Base-by-base conservation (phyloP, 1,140 invertebrate genomes). In the Cyclargus thomasi region DNA sequence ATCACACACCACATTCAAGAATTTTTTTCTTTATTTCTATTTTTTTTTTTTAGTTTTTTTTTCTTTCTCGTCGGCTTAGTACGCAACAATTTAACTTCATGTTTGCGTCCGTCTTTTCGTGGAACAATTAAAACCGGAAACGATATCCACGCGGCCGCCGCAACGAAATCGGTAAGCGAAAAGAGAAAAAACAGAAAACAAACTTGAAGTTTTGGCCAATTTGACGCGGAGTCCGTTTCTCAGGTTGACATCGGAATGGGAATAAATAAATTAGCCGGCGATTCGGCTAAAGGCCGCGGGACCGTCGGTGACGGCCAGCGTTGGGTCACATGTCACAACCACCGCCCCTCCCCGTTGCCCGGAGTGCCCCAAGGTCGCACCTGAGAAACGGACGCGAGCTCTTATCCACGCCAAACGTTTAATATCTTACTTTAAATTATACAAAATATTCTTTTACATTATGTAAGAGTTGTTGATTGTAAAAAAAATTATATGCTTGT, bases 401-500 rank as follows among this genome's bases (percentile, higher is more conserved):
- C 57, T 18, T 63, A 64, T 68, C 74, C 69, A 59, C 82, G 81
- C 71, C 80, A 69, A 69, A 74, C 81, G 74, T 72, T 77, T 69
- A 66, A 80, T 80, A 80, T 85, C 82, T 85, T 81, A 89, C 78
- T 79, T 90, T 88, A 88, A 90, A 88, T 88, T 90, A 90, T 85
- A 90, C 83, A 88, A 85, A 88, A 82, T 88, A 88, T 90, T 90
- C 86, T 90, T 90, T 89, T 90, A 90, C 88, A 90, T 90, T 90
- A 88, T 88, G 87, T 90, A 90, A 89, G 82, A 84, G 81, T 83
- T 86, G 82, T 90, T 88, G 85, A 86, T 88, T 87, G 84, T 86
- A 88, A 90, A 90, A 84, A 65, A 90, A 90, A 86, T 86, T 85
- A 86, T 84, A 85, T 80, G 83, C 77, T 83, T 87, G 84, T 86